phyloP scores from a whole-genome alignment of 2,797 vertebrate genomes.

The Sebastes ruberrimus region DNA sequence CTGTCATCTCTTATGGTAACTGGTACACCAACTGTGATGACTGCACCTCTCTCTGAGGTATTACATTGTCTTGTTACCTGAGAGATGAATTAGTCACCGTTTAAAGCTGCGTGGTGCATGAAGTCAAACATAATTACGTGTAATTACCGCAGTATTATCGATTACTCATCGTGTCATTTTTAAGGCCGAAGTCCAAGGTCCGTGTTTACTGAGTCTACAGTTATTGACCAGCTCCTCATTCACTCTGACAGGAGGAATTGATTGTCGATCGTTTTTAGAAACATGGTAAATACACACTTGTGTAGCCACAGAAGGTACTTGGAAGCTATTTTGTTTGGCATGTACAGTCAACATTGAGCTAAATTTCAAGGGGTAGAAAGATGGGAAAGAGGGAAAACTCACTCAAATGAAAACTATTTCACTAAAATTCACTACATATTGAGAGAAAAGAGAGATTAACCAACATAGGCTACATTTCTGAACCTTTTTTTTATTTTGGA shows the following conservation, averaged over 20 bases:
- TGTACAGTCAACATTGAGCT: background rate
- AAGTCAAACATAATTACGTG: conserved; percentile 24
- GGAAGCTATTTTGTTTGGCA: background rate
- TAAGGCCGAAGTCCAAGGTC: conserved; percentile 10
- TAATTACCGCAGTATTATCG: conserved; percentile 16
- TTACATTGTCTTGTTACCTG: conserved; percentile 13
- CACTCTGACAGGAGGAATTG: background rate
- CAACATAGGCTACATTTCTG: background rate
- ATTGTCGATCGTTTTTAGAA: background rate
- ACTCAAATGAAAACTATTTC: background rate
- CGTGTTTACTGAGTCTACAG: conserved; percentile 7
- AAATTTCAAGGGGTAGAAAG: background rate
- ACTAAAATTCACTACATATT: background rate
- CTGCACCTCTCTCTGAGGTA: conserved; percentile 1
- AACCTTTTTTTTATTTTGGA: background rate
- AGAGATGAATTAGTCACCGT: conserved; percentile 34
- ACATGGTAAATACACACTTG: background rate
- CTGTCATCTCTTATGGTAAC: conserved; percentile 2
- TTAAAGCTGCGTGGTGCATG: background rate
- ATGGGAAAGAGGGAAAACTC: background rate
- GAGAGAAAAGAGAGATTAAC: background rate
- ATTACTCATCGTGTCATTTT: conserved; percentile 12
- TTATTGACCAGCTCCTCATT: conserved; percentile 1
- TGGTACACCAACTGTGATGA: conserved; percentile 2
- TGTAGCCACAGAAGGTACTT: background rate